Conservation (phyloP, 2,113 vertebrate species). For the Fulmarus glacialis region DNA sequence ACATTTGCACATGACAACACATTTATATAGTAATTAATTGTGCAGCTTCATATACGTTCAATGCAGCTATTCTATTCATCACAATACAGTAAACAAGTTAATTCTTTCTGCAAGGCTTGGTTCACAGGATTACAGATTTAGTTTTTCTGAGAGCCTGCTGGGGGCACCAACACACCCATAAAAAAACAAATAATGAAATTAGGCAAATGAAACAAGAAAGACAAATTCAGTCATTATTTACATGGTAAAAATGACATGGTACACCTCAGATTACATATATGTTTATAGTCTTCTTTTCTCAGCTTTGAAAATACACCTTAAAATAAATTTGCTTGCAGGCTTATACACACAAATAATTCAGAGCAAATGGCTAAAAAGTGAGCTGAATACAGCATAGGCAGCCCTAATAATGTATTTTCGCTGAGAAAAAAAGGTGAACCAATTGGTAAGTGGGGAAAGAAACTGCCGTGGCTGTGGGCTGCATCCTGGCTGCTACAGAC, state of each 20-base stretch:
- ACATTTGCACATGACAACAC: neutral
- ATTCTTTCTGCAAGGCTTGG: neutral
- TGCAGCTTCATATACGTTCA: neutral
- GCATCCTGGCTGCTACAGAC: neutral
- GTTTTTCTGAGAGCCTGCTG: constrained; percentile 44
- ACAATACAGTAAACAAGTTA: neutral
- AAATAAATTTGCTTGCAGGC: neutral
- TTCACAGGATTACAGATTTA: neutral
- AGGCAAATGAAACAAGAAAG: neutral
- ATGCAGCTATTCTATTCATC: neutral
- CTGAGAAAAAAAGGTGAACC: neutral
- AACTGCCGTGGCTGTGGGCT: neutral
- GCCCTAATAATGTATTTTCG: neutral
- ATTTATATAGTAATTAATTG: neutral
- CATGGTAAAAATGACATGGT: neutral
- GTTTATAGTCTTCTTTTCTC: neutral
- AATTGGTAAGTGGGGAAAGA: neutral
- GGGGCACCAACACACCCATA: constrained; percentile 28
- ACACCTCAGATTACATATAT: neutral
- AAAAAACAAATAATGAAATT: neutral
- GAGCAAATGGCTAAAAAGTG: neutral
- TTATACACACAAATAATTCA: neutral
- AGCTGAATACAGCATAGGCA: neutral
- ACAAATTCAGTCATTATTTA: neutral
- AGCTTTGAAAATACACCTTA: neutral